Evolutionary conservation across 35 echinoderm and acorn worm genomes (phyloP).

Genomic region (Stichopus chloronotus): DNA sequence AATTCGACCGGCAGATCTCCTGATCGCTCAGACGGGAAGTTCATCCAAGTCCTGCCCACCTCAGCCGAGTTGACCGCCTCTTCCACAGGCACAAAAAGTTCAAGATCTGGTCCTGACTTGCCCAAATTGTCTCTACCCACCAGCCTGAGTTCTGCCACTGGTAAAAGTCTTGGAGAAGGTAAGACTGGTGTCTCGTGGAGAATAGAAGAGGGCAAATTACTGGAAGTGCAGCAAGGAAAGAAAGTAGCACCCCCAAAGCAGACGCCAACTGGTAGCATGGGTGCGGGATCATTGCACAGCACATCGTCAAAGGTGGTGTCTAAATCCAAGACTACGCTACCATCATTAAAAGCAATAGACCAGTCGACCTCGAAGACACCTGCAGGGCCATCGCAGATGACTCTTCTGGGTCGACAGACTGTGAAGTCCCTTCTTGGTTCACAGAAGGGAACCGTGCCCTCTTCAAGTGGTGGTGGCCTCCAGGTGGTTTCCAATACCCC

Average conservation of each 20-base stretch:
- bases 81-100: background rate
- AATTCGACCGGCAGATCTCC: slow-evolving; percentile 19
- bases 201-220: slow-evolving; percentile 44
- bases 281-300: background rate
- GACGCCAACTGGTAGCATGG: background rate
- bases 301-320: background rate
- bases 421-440: slow-evolving; percentile 45
- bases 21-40: slow-evolving; percentile 13
- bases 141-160: background rate
- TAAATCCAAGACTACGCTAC: slow-evolving; percentile 28
- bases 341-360: slow-evolving; percentile 23
- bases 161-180: background rate
- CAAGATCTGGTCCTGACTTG: slow-evolving; percentile 1
- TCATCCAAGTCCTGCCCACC: slow-evolving; percentile 49
- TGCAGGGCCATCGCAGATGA: slow-evolving; percentile 5
- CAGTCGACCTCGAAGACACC: slow-evolving; percentile 12
- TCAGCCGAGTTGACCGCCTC: background rate
- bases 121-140: slow-evolving; percentile 24
- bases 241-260: background rate
- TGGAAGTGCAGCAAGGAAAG: slow-evolving; percentile 37
- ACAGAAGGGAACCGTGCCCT: background rate
- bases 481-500: slow-evolving; percentile 71
- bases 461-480: background rate
- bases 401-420: slow-evolving; percentile 33
- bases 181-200: slow-evolving; percentile 26